phyloP scores from a whole-genome alignment of 2,888 invertebrate genomes.

The Hymenopus coronatus region DNA sequence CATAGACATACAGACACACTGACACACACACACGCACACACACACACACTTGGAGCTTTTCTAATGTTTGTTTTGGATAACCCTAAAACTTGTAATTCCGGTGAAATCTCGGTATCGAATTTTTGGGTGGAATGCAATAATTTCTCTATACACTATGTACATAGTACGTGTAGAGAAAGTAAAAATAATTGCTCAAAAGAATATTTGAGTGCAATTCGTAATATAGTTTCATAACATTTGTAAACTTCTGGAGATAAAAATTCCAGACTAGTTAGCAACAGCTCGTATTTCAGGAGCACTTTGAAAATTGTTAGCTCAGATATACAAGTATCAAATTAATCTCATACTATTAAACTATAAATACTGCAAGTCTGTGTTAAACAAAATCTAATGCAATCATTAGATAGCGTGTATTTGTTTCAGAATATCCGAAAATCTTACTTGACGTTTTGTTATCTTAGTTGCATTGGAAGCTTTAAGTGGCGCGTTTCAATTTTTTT shows the following conservation, averaged over 20 bases:
- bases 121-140: no score
- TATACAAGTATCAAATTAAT: neutral
- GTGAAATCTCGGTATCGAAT: no score
- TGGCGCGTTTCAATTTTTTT: neutral
- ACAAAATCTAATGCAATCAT: neutral
- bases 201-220: no score
- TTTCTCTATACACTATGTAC: no score
- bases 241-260: neutral
- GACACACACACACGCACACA: no score
- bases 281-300: neutral
- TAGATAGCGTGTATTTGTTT: neutral
- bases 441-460: neutral
- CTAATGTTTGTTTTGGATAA: no score
- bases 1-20: no score
- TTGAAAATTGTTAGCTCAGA: neutral
- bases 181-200: no score
- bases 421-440: neutral
- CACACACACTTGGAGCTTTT: no score
- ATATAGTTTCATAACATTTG: no score
- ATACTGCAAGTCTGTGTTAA: neutral
- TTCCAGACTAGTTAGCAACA: neutral
- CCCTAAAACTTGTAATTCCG: no score
- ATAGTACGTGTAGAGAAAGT: no score
- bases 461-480: neutral
- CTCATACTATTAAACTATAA: neutral